phyloP scores from a whole-genome alignment of 2,888 invertebrate genomes.

The Phrixothrix hirtus region DNA sequence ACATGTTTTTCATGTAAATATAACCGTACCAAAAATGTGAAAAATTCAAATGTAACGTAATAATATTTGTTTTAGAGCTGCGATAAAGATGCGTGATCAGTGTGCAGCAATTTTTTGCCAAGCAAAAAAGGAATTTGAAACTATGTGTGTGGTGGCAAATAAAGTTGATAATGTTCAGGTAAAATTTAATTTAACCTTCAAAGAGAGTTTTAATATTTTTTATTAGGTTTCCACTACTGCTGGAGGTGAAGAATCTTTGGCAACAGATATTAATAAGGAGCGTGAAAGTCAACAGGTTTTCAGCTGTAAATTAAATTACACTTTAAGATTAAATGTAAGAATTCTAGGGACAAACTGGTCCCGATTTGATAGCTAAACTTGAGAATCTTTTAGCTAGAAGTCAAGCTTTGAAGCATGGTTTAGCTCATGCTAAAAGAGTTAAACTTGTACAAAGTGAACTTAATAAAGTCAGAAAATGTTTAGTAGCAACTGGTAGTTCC shows the following conservation, averaged over 20 bases:
- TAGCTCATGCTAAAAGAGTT: slow-evolving; percentile 62
- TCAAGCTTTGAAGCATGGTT: slow-evolving; percentile 63
- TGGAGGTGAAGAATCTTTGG: slow-evolving; percentile 55
- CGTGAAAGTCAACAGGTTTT: slow-evolving; percentile 54
- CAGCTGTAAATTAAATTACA: too few relatives aligned
- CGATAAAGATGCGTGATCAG: slow-evolving; percentile 86
- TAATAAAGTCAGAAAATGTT: slow-evolving; percentile 57
- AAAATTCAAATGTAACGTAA: too few relatives aligned
- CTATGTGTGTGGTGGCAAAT: slow-evolving; percentile 62
- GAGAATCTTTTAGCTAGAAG: slow-evolving; percentile 67
- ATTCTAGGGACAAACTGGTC: slow-evolving; percentile 48
- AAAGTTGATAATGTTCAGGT: slow-evolving; percentile 48
- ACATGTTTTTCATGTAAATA: too few relatives aligned
- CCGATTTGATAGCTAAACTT: slow-evolving; percentile 57
- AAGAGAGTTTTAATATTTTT: too few relatives aligned
- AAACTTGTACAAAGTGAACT: slow-evolving; percentile 64
- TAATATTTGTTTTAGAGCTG: slow-evolving; percentile 63
- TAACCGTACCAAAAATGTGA: too few relatives aligned
- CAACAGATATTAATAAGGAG: slow-evolving; percentile 62
- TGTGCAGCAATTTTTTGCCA: slow-evolving; percentile 79
- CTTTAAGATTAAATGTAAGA: background rate
- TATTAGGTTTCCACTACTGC: too few relatives aligned
- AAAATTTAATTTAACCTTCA: too few relatives aligned
- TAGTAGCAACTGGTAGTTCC: slow-evolving; percentile 48
- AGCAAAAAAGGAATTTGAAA: slow-evolving; percentile 73